Percentiles rank a stretch among this genome's conserved stretches.
Evolutionary conservation across 35 echinoderm and acorn worm species (phyloP).

Genomic region (Hemicentrotus pulcherrimus): DNA sequence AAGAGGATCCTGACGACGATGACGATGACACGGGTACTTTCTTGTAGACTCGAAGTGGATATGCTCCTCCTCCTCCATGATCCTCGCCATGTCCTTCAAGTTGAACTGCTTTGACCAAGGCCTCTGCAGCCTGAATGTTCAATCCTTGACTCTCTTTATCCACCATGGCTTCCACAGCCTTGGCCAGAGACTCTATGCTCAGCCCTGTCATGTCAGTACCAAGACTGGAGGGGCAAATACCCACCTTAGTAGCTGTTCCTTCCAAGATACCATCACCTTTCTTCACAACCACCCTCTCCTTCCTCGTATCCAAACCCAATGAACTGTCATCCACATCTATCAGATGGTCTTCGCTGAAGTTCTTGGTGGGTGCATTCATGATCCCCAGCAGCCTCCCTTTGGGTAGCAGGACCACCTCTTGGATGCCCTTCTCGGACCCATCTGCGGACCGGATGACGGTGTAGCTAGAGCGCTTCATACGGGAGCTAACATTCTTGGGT

Average conservation of each 20-base stretch:
- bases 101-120: neutral
- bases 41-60: neutral
- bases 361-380: slow-evolving; percentile 11
- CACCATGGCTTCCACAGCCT: slow-evolving; percentile 43
- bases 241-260: neutral
- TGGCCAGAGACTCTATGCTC: slow-evolving; percentile 24
- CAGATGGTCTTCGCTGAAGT: neutral
- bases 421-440: slow-evolving; percentile 65
- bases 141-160: slow-evolving; percentile 39
- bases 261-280: neutral
- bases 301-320: neutral
- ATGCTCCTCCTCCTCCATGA: neutral
- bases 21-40: neutral
- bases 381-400: slow-evolving; percentile 66
- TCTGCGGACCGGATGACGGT: slow-evolving; percentile 91
- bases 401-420: slow-evolving; percentile 93
- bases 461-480: slow-evolving; percentile 76
- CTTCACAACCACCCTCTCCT: neutral
- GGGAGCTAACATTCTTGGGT: slow-evolving; percentile 66
- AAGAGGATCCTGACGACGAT: neutral
- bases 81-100: neutral
- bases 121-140: slow-evolving; percentile 40
- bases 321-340: neutral
- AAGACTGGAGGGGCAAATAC: neutral
- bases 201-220: neutral